Evolutionary conservation across 2,888 invertebrate genomes (phyloP).

Genomic region (Drosophila melanosoma): DNA sequence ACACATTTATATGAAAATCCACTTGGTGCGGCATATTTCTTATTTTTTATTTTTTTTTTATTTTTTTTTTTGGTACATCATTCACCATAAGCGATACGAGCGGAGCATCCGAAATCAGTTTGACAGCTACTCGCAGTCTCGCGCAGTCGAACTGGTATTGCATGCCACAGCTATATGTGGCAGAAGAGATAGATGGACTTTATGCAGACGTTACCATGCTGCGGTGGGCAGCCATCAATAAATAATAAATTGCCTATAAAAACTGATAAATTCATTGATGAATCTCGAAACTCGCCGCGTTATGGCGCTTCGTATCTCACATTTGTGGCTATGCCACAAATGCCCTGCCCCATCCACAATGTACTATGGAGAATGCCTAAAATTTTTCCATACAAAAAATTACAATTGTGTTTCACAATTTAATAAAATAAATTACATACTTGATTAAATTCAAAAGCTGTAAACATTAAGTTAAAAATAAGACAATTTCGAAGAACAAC

Average conservation of each 20-base stretch:
- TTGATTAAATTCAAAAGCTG: background rate
- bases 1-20: conserved; percentile 9
- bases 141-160: background rate
- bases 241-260: conserved; percentile 79
- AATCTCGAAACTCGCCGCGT: conserved; percentile 52
- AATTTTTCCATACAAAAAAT: background rate
- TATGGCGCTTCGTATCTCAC: conserved; percentile 35
- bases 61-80: conserved; percentile 13
- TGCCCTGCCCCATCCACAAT: background rate
- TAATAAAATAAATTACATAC: background rate
- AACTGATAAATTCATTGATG: conserved; percentile 79
- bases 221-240: conserved; percentile 62
- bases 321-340: conserved; percentile 36
- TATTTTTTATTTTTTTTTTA: background rate
- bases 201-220: conserved; percentile 31
- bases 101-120: conserved; percentile 53
- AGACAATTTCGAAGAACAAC: background rate
- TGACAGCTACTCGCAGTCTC: conserved; percentile 49
- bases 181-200: conserved; percentile 41
- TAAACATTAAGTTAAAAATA: background rate
- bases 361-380: background rate
- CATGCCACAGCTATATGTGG: conserved; percentile 32
- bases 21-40: conserved; percentile 16
- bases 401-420: background rate
- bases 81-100: conserved; percentile 19